phyloP scores from a whole-genome alignment of 2,888 invertebrate species.

The Caenorhabditis uteleia region DNA sequence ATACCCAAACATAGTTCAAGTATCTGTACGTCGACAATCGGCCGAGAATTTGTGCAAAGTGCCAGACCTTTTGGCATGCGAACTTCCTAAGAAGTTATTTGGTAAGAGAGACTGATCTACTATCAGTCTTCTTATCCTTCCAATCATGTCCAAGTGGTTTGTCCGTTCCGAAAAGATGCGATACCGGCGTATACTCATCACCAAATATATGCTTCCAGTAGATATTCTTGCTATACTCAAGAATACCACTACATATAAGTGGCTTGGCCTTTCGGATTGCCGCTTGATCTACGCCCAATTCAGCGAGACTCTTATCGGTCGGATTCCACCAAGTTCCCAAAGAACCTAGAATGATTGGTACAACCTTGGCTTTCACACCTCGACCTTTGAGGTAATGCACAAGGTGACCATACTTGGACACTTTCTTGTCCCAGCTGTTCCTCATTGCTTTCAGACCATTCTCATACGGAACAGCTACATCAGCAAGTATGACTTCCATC shows the following conservation, averaged over 20 bases:
- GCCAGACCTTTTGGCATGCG: no score
- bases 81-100: no score
- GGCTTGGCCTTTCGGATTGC: not conserved
- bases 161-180: no score
- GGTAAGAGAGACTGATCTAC: no score
- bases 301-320: not conserved
- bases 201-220: slow-evolving; percentile 11
- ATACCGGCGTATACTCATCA: not conserved
- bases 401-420: slow-evolving; percentile 9
- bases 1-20: no score
- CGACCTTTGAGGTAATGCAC: not conserved
- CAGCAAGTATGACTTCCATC: not conserved
- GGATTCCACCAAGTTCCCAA: slow-evolving; percentile 4
- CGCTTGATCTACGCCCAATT: not conserved
- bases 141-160: no score
- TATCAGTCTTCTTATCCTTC: no score
- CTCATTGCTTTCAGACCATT: slow-evolving; percentile 1
- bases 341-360: slow-evolving; percentile 1
- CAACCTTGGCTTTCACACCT: not conserved
- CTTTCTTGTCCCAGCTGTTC: not conserved
- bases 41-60: no score
- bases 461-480: slow-evolving; percentile 9
- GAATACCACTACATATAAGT: not conserved
- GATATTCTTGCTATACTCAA: slow-evolving; percentile 7
- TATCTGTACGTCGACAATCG: no score